Base-by-base conservation (phyloP, 2,888 invertebrate species). In the Leptopilina myrica region DNA sequence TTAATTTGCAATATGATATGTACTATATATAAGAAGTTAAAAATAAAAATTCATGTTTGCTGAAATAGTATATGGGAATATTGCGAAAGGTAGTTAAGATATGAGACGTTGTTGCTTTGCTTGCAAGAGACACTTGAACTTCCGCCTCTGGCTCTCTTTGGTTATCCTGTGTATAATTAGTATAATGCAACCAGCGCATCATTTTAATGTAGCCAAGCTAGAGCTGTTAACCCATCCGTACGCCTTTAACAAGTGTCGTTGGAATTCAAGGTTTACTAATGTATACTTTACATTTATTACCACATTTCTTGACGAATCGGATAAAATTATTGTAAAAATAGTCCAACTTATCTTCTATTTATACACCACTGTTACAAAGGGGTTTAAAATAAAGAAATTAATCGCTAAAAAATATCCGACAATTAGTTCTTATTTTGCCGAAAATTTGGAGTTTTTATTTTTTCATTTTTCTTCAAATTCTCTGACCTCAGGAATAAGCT, bases 131-230 rank as follows among this genome's bases (percentile, higher is more conserved):
- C 82, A 81, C 82, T 82, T 84, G 80, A 83, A 84, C 85, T 85
- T 85, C 84, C 84, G 83, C 64, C 81, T 79, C 78, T 78, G 79
- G 80, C 78, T 85, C 56, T 80, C 46, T 46, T 46, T 81, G 67
- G 76, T 76, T 81, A 67, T 78, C 7, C 46, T 46, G 46, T 46
- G 11, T 77, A 84, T 85, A 86, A 88, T 88, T 85, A 84, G 81
- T 85, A 84, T 86, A 86, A 86, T 83, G 82, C 82, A 79, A 79
- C 83, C 11, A 84, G 83, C 83, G 83, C 83, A 84, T 85, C 85
- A 87, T 86, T 88, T 86, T 84, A 86, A 87, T 84, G 85, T 84
- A 75, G 64, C 53, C 73, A 73, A 73, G 53, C 53, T 73, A 56
- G 26, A 26, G 73, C 33, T 73, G 73, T 56, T 73, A 56, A 73